Percentiles rank a stretch among this genome's conserved stretches.
Evolutionary conservation across 2,113 vertebrate species (phyloP).

Genomic region (Craseonycteris thonglongyai): DNA sequence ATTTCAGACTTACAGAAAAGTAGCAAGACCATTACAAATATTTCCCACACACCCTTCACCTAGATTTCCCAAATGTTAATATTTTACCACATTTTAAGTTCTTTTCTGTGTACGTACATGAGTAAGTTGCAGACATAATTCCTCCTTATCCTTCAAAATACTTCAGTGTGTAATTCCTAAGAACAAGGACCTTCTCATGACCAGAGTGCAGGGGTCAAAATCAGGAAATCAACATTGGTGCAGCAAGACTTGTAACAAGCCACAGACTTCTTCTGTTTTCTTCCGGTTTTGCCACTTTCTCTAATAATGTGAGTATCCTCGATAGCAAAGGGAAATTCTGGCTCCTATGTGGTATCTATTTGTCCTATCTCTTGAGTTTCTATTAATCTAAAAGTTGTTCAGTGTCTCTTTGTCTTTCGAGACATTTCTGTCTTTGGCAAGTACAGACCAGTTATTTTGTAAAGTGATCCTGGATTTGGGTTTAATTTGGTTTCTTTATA

Average conservation of each 20-base stretch:
- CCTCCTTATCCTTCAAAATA: neutral
- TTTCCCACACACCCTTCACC: neutral
- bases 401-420: neutral
- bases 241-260: neutral
- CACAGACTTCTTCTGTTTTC: neutral
- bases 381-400: neutral
- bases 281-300: neutral
- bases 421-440: neutral
- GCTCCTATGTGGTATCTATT: neutral
- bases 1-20: constrained; percentile 1
- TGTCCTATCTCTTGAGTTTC: neutral
- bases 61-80: neutral
- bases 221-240: neutral
- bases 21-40: neutral
- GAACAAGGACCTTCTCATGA: neutral
- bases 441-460: neutral
- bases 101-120: neutral
- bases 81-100: neutral
- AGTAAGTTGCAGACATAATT: neutral
- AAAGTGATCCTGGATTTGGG: neutral
- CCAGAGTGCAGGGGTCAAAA: neutral
- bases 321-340: neutral
- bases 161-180: neutral
- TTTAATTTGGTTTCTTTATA: neutral
- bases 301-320: neutral